Conservation (phyloP, 2,113 vertebrate genomes). For the Laticauda laticaudata region DNA sequence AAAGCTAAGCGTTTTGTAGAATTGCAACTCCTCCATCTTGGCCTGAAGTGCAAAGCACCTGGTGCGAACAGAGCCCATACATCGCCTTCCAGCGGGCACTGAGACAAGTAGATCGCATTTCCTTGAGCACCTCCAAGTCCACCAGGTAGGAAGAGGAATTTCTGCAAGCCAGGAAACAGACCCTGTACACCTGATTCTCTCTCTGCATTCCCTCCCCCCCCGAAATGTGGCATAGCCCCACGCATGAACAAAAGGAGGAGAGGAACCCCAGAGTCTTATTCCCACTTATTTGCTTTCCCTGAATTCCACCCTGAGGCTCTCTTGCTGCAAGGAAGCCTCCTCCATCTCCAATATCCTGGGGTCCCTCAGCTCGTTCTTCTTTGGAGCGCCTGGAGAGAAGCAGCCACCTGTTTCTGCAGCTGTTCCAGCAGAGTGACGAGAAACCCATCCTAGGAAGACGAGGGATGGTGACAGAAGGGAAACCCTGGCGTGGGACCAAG, state of each 20-base stretch:
- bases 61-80: neutral
- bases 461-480: neutral
- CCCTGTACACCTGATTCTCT: neutral
- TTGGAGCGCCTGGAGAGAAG: neutral
- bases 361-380: slow-evolving; percentile 21
- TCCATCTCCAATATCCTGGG: neutral
- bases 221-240: neutral
- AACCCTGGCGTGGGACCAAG: accelerated
- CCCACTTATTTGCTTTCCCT: neutral
- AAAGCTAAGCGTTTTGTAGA: neutral
- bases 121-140: neutral
- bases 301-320: neutral
- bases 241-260: neutral
- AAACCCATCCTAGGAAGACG: neutral
- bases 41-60: neutral
- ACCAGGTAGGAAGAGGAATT: neutral
- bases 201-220: neutral
- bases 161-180: neutral
- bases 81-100: neutral
- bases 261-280: neutral
- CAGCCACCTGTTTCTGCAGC: slow-evolving; percentile 27
- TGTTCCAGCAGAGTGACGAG: slow-evolving; percentile 9
- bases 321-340: neutral
- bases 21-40: neutral
- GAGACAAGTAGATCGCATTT: neutral